These are phyloP conservation scores for Anastrepha obliqua DNA, from an alignment of 1,140 invertebrate species.

Conservation along the genomic window DNA sequence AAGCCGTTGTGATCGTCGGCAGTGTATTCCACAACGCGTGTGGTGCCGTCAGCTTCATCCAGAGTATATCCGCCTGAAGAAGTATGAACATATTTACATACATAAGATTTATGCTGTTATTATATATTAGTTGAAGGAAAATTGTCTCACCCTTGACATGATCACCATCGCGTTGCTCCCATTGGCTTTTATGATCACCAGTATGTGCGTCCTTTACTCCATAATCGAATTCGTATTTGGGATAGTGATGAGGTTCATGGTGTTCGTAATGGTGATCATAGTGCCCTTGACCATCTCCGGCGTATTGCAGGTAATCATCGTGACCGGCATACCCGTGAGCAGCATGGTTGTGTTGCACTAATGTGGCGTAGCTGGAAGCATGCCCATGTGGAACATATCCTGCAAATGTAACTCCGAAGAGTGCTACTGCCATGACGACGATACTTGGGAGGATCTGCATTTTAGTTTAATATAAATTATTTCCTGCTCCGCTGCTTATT, in stretches of 20 bases:
- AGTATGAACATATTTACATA: background rate
- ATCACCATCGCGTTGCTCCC: slow-evolving; percentile 79
- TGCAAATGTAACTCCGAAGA: background rate
- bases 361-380: slow-evolving; percentile 23
- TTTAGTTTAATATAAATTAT: background rate
- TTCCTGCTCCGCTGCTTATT: background rate
- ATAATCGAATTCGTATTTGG: slow-evolving; percentile 84
- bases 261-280: slow-evolving; percentile 29
- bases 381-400: slow-evolving; percentile 10
- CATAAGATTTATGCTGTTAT: too few relatives aligned
- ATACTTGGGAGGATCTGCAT: background rate
- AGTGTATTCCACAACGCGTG: slow-evolving; percentile 79
- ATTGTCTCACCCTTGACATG: slow-evolving; percentile 76
- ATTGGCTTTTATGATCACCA: slow-evolving; percentile 82
- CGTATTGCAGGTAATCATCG: background rate
- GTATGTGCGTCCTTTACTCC: slow-evolving; percentile 83
- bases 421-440: background rate
- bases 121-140: background rate
- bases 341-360: background rate
- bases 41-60: slow-evolving; percentile 79
- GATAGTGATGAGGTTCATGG: slow-evolving; percentile 74
- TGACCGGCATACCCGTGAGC: too few relatives aligned
- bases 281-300: slow-evolving; percentile 54
- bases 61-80: slow-evolving; percentile 76
- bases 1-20: slow-evolving; percentile 77